phyloP scores from a whole-genome alignment of 2,888 invertebrate genomes.

The Polietes domitor region DNA sequence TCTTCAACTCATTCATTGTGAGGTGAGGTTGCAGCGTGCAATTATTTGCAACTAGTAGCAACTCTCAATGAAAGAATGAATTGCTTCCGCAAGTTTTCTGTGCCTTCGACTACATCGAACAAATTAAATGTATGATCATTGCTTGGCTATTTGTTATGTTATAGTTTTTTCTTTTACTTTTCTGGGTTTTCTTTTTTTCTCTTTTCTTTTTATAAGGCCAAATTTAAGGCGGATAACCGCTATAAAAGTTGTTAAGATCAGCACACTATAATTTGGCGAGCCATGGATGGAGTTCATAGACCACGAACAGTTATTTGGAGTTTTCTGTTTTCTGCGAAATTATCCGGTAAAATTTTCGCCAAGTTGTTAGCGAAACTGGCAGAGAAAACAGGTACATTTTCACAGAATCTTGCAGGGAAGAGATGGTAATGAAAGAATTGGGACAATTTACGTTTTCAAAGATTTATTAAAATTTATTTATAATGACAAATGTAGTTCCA shows the following conservation, averaged over 20 bases:
- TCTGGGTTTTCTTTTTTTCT: neutral
- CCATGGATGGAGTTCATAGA: neutral
- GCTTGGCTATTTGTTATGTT: constrained; percentile 13
- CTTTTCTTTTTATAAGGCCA: constrained; percentile 31
- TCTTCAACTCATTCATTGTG: neutral
- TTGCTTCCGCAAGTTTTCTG: constrained; percentile 68
- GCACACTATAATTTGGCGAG: constrained; percentile 50
- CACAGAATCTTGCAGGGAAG: too few relatives aligned
- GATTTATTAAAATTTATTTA: too few relatives aligned
- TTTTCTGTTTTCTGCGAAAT: neutral
- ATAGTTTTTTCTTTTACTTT: neutral
- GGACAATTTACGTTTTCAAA: too few relatives aligned
- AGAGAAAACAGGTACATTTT: neutral
- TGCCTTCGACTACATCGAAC: constrained; percentile 36
- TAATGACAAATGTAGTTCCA: too few relatives aligned
- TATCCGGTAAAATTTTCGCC: neutral
- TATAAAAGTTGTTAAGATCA: constrained; percentile 44
- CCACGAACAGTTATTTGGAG: constrained; percentile 20
- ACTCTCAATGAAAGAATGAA: constrained; percentile 57
- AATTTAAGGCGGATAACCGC: constrained; percentile 58
- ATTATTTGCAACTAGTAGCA: constrained; percentile 70
- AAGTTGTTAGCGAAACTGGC: neutral
- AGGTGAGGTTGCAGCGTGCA: constrained; percentile 59
- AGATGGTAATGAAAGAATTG: too few relatives aligned
- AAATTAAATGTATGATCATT: constrained; percentile 32